Conservation (phyloP, 2,797 vertebrate genomes). For the Sebastes ruberrimus region DNA sequence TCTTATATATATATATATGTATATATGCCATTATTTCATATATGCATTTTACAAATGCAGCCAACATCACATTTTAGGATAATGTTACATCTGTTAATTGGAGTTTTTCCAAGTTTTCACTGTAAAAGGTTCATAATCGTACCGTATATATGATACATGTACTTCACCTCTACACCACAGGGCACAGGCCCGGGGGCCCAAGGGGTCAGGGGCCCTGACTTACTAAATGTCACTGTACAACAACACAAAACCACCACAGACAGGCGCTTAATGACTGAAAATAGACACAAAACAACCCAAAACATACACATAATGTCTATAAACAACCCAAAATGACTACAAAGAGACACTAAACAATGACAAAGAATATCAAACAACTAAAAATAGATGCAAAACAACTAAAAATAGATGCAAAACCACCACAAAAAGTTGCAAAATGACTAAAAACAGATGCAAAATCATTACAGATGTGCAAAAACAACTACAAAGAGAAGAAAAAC, state of each 20-base stretch:
- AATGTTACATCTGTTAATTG: neutral
- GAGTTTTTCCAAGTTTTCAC: neutral
- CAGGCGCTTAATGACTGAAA: neutral
- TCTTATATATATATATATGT: neutral
- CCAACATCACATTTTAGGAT: neutral
- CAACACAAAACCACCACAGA: neutral
- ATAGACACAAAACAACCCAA: neutral
- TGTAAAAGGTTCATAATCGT: neutral
- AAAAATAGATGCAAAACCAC: neutral
- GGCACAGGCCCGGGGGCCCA: too few relatives aligned
- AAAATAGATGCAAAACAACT: neutral
- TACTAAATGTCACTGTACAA: too few relatives aligned
- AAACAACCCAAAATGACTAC: too few relatives aligned
- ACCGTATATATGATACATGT: neutral
- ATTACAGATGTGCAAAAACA: neutral
- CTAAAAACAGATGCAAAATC: neutral
- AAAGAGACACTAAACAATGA: neutral
- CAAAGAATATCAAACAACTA: neutral
- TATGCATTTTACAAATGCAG: neutral
- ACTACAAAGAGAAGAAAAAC: too few relatives aligned
- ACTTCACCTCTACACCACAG: neutral
- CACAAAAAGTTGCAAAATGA: neutral
- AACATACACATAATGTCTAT: neutral
- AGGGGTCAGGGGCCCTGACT: too few relatives aligned
- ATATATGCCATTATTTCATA: too few relatives aligned